Evolutionary conservation across 2,797 vertebrate genomes (phyloP), one percentile per base, ranked within the genome.

Genomic region (Cephalopachus bancanus): DNA sequence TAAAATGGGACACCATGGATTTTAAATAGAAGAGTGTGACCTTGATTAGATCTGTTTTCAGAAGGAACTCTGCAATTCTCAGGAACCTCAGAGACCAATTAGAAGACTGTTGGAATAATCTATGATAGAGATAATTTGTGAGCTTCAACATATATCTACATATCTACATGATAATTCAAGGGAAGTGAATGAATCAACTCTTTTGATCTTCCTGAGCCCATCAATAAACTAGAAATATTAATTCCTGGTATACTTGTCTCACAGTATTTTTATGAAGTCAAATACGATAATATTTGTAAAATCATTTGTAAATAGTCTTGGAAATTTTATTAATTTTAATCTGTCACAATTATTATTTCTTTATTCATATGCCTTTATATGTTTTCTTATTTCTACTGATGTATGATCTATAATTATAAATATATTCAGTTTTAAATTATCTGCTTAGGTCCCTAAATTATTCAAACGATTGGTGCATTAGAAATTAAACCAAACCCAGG

Each of bases 41-140:
- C n/a, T 87, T 79, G 26, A 74, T 87, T 92, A 91, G 51, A 89
- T 95, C 87, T 84, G 20, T 65, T 84, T 96, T 76, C 53, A 65
- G 57, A 83, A 55, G 65, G 65, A 88, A 64, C 55, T 93, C n/a
- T 67, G 26, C 30, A 84, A 1, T 96, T 84, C 22, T 59, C 9
- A 17, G 55, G 30, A 84, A 10, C 26, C 74, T 94, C 33, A 49
- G 16, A 94, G 75, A 33, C 5, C 57, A 55, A 20, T 76, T 44
- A 49, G 37, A 92, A 88, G 57, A 12, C 33, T 89, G 14, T 60
- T 72, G 33, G 4, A 75, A 20, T 74, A 75, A 75, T 55, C 49
- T 12, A 30, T 57, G 14, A 14, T 64, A 55, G 69, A 95, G 60
- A 76, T 80, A 10, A 44, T 53, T 85, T 86, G n/a, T 33, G 51